Base-by-base conservation (phyloP, 2,113 vertebrate species). In the Clarias batrachus region DNA sequence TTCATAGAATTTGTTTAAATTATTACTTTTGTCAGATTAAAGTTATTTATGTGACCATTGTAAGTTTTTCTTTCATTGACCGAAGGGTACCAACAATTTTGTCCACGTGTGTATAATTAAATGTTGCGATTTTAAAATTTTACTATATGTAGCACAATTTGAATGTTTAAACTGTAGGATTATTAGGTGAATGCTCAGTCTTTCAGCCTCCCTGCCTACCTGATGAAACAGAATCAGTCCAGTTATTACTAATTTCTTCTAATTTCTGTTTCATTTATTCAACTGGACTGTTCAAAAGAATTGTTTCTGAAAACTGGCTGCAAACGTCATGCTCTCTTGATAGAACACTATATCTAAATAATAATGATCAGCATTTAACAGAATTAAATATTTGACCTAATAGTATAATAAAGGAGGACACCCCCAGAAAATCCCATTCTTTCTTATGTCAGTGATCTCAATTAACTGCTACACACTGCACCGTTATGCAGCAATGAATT, bases 401-500 rank as follows among this genome's bases (percentile, higher is more conserved):
- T 30, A 57, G 56, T 16, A 7, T 56, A 59, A 59, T 59, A 62
- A 62, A 37, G 23, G 19, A 62, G 6, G 48, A 48, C 48, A 48
- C 48, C 57, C 56, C 27, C 17, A 59, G 21, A 37, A 83, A 77
- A 13, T 83, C 54, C 27, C 59, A n/a, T 84, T 65, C 87, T 70
- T 27, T 81, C 57, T 85, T 52, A 65, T 83, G 80, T 82, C 66
- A 68, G 82, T 62, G 60, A 73, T 90, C 82, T 59, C 62, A n/a
- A 91, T 91, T 78, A 79, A 82, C 90, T 76, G 66, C 83, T 77
- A 78, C 73, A 83, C 82, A 73, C 74, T 85, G 1, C 57, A 78
- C 7, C 6, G 12, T 78, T 52, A 78, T 17, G 27, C 33, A 63
- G 33, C 30, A 3, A 89, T 78, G 63, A 87, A 88, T 89, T 78